Evolutionary conservation across 2,113 vertebrate genomes (phyloP), one percentile per base, ranked within the genome.

Genomic region (Gobio gobio): DNA sequence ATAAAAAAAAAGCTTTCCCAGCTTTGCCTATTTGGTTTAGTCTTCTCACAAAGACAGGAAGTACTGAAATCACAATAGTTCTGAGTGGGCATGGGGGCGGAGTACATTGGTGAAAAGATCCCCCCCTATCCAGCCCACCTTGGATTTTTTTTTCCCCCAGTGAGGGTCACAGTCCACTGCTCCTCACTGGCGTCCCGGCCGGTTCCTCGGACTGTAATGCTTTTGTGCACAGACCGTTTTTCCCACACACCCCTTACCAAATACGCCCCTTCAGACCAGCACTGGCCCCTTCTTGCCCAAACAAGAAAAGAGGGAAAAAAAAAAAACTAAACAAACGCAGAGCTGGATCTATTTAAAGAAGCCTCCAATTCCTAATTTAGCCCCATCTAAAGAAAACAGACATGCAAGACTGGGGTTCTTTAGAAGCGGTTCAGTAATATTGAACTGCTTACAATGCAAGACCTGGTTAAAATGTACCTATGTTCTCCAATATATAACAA

Each of bases 111-210:
- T 61, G 77, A 66, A 80, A 80, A 63, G 58, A 64, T 29, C 59
- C 59, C 58, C n/a, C 51, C 66, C 68, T 9, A 20, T 10, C 66
- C 59, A 80, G 40, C 43, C 78, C 14, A 66, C 54, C 66, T 54
- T 74, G 51, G 12, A 29, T 14, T 83, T 74, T 45, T 82, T 22
- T 58, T 72, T n/a, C 47, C 7, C 36, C 16, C 29, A 0, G 77
- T 26, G 14, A 49, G 36, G 77, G 84, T 87, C 88, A 87, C 82
- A 86, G 84, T 89, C 61, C 36, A 70, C 64, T 75, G 86, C 70
- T 43, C 70, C 47, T 84, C 78, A 61, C 56, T 78, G 58, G 43
- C 43, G 43, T 24, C 72, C 51, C 16, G 40, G 70, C 36, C 36
- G 70, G 51, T 59, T 63, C n/a, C 66, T 22, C 12, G 7, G 36